Conservation (phyloP, 1,140 invertebrate species). For the Pseudachorutes palmiensis region DNA sequence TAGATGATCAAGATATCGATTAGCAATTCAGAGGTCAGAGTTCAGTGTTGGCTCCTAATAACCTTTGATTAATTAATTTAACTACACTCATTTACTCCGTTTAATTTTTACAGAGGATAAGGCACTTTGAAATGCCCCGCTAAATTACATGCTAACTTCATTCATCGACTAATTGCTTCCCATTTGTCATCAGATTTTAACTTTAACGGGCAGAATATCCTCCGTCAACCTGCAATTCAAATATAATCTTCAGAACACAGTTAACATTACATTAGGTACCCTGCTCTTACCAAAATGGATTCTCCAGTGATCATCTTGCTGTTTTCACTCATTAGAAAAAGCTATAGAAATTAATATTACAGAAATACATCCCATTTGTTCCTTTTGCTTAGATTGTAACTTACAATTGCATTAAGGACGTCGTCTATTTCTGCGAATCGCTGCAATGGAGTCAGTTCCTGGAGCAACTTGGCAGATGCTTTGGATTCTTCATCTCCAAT, state of each 20-base stretch:
- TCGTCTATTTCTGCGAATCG: constrained; percentile 3
- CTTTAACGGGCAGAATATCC: not conserved
- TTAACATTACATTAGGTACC: not conserved
- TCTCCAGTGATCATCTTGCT: constrained; percentile 7
- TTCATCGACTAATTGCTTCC: no score
- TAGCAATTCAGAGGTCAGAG: no score
- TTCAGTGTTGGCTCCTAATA: no score
- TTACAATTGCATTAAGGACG: constrained; percentile 4
- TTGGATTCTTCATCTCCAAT: not conserved
- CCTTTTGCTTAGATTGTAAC: not conserved
- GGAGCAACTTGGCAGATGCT: not conserved
- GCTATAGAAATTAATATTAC: not conserved
- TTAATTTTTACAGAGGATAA: no score
- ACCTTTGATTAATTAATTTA: no score
- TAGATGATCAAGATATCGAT: no score
- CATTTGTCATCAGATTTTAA: no score
- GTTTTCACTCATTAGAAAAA: constrained; percentile 7
- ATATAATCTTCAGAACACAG: not conserved
- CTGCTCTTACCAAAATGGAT: not conserved
- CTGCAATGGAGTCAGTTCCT: not conserved
- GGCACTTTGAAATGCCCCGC: no score
- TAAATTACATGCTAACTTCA: no score
- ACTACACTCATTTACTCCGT: no score
- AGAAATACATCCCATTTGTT: not conserved
- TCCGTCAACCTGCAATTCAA: not conserved